Evolutionary conservation across 2,113 vertebrate genomes (phyloP).

Genomic region (Scortum barcoo): DNA sequence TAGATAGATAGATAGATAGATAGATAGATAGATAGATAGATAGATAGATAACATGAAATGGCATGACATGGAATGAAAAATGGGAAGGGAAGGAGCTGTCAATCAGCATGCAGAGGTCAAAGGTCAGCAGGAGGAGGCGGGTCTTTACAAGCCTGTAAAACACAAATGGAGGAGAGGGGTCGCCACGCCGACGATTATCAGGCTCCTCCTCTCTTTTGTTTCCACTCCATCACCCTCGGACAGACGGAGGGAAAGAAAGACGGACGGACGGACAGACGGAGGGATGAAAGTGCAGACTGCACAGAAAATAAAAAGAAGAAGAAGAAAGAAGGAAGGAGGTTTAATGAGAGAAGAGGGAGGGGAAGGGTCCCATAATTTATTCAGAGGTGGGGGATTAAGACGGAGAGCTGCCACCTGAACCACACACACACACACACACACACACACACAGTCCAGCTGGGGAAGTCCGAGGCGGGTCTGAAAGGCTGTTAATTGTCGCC

Average conservation of each 20-base stretch:
- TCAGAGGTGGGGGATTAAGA: slow-evolving; percentile 85
- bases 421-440: slow-evolving; percentile 67
- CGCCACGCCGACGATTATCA: slow-evolving; percentile 20
- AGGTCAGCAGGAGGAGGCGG: slow-evolving; percentile 58
- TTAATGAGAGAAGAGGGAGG: slow-evolving; percentile 73
- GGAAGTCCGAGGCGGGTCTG: slow-evolving; percentile 81
- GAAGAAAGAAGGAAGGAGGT: slow-evolving; percentile 5
- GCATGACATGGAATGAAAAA: no score
- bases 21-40: no score
- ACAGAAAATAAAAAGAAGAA: neutral
- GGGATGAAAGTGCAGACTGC: slow-evolving; percentile 31
- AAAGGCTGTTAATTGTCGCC: slow-evolving; percentile 95
- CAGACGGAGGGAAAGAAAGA: neutral
- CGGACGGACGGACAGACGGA: no score
- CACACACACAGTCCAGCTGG: slow-evolving; percentile 83
- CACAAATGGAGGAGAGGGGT: slow-evolving; percentile 43
- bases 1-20: no score
- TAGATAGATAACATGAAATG: no score
- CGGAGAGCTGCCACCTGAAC: slow-evolving; percentile 92
- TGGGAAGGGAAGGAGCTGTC: slow-evolving; percentile 33
- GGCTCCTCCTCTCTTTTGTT: neutral
- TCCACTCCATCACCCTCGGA: slow-evolving; percentile 30
- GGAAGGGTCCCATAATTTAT: slow-evolving; percentile 86
- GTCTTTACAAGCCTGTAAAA: slow-evolving; percentile 60
- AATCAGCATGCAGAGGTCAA: slow-evolving; percentile 38